phyloP scores from a whole-genome alignment of 2,113 vertebrate genomes.

The Leptobrachium leishanense region DNA sequence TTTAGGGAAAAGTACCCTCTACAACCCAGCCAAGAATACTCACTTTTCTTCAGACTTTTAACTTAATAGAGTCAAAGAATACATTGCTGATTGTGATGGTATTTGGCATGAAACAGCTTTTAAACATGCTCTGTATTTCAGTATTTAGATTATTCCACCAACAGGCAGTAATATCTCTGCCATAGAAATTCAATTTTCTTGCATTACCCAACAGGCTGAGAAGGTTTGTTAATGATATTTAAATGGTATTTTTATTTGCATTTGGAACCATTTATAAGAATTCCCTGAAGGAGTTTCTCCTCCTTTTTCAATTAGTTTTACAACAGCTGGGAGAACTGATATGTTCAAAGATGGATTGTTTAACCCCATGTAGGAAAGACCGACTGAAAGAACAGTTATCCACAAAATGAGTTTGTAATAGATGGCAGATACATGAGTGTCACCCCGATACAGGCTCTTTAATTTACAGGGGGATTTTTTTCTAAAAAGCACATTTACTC shows the following conservation, averaged over 20 bases:
- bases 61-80: too few relatives aligned
- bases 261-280: constrained; percentile 50
- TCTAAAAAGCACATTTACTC: too few relatives aligned
- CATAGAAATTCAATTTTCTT: constrained; percentile 50
- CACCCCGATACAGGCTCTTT: too few relatives aligned
- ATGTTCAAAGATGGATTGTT: constrained; percentile 44
- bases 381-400: neutral
- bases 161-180: constrained; percentile 41
- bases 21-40: too few relatives aligned
- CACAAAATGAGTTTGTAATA: too few relatives aligned
- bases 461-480: too few relatives aligned
- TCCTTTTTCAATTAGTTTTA: constrained; percentile 49
- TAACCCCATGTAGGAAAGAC: constrained; percentile 28
- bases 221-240: constrained; percentile 50
- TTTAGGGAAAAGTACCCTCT: too few relatives aligned
- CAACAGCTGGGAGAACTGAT: constrained; percentile 47
- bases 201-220: constrained; percentile 46
- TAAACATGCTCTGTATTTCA: constrained; percentile 35
- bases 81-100: too few relatives aligned
- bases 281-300: constrained; percentile 42
- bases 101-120: constrained; percentile 25
- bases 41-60: too few relatives aligned
- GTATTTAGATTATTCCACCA: constrained; percentile 26
- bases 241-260: constrained; percentile 51
- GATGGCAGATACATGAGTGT: too few relatives aligned